Base-by-base conservation (phyloP, 2,888 invertebrate genomes). In the Amphipyra berbera region DNA sequence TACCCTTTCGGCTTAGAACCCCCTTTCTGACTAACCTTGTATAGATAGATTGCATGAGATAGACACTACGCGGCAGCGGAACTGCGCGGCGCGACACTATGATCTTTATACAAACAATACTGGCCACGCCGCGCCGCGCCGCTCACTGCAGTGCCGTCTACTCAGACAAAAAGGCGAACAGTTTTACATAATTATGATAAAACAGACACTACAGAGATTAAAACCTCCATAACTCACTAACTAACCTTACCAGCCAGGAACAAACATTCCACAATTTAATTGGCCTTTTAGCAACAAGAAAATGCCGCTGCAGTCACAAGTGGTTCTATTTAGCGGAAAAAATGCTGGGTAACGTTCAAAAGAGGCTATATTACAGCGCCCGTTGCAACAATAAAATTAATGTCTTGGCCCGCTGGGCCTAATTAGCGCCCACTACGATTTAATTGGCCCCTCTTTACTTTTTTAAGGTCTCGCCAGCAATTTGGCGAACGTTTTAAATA, bases 371-470 rank as follows among this genome's bases (percentile, higher is more conserved):
- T 67, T 64, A 66, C 58, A 60, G 46, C 55, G 54, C 48, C 53
- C 61, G 64, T 73, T 62, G 62, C 63, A 70, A 79, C 79, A 79
- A 79, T 79, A 65, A 78, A 73, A 78, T 79, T 76, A 76, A 78
- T 78, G 73, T 70, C 61, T 63, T 67, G 62, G 48, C 68, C 73
- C 78, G 60, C 41, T 49, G 76, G 72, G 66, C 48, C 66, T 78
- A 80, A 79, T 80, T 79, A 79, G 68, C 76, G 68, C 66, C 64
- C 67, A 78, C 73, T 79, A 73, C 60, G 58, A 70, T 78, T 75
- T 76, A 76, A 79, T 80, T 80, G 64, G 68, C 61, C 50, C 41
- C 63, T 64, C 69, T 69, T 75, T 66, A 65, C 58, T 73, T 70
- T 72, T 72, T 76, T 67, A 67, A 61, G 61, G 69, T 41, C 47